Conservation (phyloP, 2,797 vertebrate genomes). For the Lophius americanus region DNA sequence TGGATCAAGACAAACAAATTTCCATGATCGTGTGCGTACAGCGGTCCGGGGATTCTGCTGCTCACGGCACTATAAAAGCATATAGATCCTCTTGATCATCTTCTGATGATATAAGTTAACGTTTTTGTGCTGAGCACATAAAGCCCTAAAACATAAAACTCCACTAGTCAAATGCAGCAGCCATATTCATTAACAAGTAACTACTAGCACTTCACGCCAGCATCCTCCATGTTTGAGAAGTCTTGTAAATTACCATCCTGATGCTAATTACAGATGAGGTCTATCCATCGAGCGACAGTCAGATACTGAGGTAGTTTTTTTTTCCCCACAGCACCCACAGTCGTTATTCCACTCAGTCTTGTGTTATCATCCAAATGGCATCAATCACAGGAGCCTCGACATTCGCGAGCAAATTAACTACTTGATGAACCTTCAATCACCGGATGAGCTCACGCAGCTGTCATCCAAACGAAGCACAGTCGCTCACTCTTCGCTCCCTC, state of each 20-base stretch:
- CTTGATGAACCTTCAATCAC: constrained; percentile 72
- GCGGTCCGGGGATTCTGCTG: constrained; percentile 14
- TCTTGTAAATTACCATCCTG: constrained; percentile 19
- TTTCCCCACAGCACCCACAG: constrained; percentile 16
- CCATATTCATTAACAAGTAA: constrained; percentile 10
- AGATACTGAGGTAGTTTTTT: constrained; percentile 37
- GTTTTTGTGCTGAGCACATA: constrained; percentile 33
- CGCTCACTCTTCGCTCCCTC: constrained; percentile 10
- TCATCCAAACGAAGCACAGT: constrained; percentile 50
- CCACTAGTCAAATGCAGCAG: constrained; percentile 9
- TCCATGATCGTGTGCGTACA: constrained; percentile 22
- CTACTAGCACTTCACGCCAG: constrained; percentile 6
- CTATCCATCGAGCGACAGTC: constrained; percentile 40
- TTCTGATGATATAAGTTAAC: constrained; percentile 31
- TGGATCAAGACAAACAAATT: constrained; percentile 45
- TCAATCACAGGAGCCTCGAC: constrained; percentile 54
- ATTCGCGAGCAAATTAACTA: constrained; percentile 70
- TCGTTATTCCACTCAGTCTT: constrained; percentile 54
- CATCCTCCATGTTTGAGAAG: not conserved
- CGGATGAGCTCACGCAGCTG: constrained; percentile 39
- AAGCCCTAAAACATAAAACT: constrained; percentile 23
- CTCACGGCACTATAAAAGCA: constrained; percentile 43
- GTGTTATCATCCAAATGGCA: constrained; percentile 49
- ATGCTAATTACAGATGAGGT: constrained; percentile 59
- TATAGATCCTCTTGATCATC: constrained; percentile 28